Percentiles rank a stretch among this genome's conserved stretches.
These are phyloP conservation scores for Sternarchorhynchus goeldii DNA, from an alignment of 2,797 vertebrate species.

Conservation along the genomic window DNA sequence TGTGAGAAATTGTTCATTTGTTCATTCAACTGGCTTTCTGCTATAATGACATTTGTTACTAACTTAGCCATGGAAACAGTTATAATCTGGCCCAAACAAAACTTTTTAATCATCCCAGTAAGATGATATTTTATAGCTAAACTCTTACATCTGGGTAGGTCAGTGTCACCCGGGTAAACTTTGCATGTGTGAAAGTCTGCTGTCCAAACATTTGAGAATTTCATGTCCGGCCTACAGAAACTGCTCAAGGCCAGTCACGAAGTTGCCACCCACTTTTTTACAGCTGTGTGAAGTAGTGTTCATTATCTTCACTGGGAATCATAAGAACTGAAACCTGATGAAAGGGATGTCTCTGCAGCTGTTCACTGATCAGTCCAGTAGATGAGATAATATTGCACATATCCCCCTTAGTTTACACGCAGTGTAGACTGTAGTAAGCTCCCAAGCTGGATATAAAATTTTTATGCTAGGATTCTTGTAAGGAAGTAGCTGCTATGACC, in stretches of 20 bases:
- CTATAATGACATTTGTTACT: neutral
- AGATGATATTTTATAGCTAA: slow-evolving; percentile 13
- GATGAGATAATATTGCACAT: slow-evolving; percentile 19
- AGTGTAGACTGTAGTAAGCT: neutral
- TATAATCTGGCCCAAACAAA: neutral
- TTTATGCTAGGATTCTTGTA: too few relatives aligned
- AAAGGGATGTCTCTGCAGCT: neutral
- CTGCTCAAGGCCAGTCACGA: slow-evolving; percentile 7
- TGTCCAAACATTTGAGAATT: slow-evolving; percentile 21
- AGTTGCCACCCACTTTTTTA: slow-evolving; percentile 16
- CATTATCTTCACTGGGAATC: slow-evolving; percentile 17
- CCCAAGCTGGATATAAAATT: neutral
- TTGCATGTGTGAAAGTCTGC: slow-evolving; percentile 16
- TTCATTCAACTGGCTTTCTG: neutral
- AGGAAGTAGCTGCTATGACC: neutral
- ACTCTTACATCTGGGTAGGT: neutral
- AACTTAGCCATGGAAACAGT: slow-evolving; percentile 13
- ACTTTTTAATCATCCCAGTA: slow-evolving; percentile 14
- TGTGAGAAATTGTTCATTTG: neutral
- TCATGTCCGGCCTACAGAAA: slow-evolving; percentile 30
- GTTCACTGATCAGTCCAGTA: neutral
- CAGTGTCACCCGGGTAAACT: slow-evolving; percentile 4
- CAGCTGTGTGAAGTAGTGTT: slow-evolving; percentile 22
- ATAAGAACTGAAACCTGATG: slow-evolving; percentile 17
- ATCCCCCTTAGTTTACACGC: slow-evolving; percentile 2